Percentiles rank a stretch among this genome's conserved stretches.
Evolutionary conservation across 2,113 vertebrate genomes (phyloP).

Genomic region (Rhynchopsitta pachyrhyncha): DNA sequence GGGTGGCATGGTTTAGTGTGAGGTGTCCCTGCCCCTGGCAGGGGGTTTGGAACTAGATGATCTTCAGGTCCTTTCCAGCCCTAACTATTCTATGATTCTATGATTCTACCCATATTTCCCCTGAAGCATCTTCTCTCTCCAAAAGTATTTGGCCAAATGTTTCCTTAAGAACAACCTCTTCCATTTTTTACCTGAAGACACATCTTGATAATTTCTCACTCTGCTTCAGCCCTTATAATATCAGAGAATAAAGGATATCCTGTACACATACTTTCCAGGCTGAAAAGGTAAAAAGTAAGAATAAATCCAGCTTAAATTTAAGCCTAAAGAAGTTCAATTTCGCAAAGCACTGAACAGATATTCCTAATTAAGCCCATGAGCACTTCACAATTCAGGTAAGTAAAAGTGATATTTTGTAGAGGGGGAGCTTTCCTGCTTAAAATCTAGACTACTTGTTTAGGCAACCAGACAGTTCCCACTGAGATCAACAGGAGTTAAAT

Average conservation of each 20-base stretch:
- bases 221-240: neutral
- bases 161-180: neutral
- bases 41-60: too few relatives aligned
- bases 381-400: neutral
- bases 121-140: neutral
- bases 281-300: neutral
- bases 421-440: neutral
- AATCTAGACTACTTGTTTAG: neutral
- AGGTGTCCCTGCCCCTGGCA: too few relatives aligned
- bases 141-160: neutral
- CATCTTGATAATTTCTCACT: neutral
- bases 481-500: neutral
- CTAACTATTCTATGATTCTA: neutral
- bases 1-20: too few relatives aligned
- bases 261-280: neutral
- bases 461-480: neutral
- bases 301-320: neutral
- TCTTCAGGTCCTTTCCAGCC: too few relatives aligned
- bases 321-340: neutral
- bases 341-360: neutral
- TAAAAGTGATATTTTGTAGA: neutral
- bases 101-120: neutral
- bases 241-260: neutral
- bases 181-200: neutral
- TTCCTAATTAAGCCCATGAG: neutral